Base-by-base conservation (phyloP, 2,113 vertebrate genomes). In the Microtus pennsylvanicus region DNA sequence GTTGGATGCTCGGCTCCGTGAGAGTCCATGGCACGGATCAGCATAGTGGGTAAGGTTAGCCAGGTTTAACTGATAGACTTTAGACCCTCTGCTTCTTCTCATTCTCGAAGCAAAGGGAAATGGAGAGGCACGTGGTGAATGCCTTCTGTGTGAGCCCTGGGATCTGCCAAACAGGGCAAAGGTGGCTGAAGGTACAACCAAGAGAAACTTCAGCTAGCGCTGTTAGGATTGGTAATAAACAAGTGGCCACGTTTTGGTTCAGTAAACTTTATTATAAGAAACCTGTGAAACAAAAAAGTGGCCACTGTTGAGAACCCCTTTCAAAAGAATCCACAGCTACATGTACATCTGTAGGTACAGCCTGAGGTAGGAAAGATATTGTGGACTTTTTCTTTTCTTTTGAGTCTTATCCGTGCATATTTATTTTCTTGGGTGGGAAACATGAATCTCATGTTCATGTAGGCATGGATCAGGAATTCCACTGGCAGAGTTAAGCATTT, bases 391-490 rank as follows among this genome's bases (percentile, higher is more conserved):
- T 7, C 33, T n/a, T n/a, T 86, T 12, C 74, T 75, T 28, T 72
- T 22, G 55, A 58, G 19, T 93, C 24, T 58, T 72, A 81, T 85
- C 1, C 14, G 35, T 45, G 19, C 26, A 1, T 58, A 4, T 86
- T 96, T 89, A 76, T 91, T 92, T 94, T 69, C 72, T 89, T 89
- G 58, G 61, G 61, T n/a, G 21, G 52, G 80, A 87, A 21, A 91
- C 55, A 24, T 47, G 83, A 42, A 14, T 93, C 52, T 94, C 22
- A 3, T n/a, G 69, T 92, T 95, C 38, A 87, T 30, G 74, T 13
- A 81, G n/a, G 14, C 33, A 92, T 28, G 22, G 16, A 83, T 93
- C 8, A 33, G 65, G 21, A 47, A 33, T 81, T n/a, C 67, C 35
- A 42, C 65, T 42, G 70, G 8, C 28, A 55, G 65, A 83, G 24